Base-by-base conservation (phyloP, 2,888 invertebrate genomes). In the Cremastobaeus sp. region DNA sequence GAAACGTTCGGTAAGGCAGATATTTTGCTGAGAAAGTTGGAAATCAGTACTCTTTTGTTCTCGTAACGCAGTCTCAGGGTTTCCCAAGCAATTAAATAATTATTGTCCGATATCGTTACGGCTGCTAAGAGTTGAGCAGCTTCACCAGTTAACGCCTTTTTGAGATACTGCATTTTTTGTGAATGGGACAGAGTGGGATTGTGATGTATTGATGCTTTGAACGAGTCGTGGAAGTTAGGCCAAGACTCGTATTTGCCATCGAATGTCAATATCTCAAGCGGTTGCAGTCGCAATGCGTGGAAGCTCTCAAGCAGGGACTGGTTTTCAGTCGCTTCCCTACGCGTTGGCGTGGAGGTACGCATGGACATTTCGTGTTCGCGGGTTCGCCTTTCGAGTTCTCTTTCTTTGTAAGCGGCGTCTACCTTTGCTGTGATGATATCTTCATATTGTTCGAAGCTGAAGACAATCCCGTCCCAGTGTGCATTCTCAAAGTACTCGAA, bases 161-260 rank as follows among this genome's bases (percentile, higher is more conserved):
- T 39, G 3, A 54, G n/a, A 17, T 54, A 39, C 8, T 54, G 54
- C 28, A 54, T 2, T n/a, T 39, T 54, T 11, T 54, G 55, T 3
- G 39, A 12, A 1, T 25, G 39, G 0, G 15, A n/a, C 0, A 54
- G 39, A 1, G 11, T 0, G 2, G n/a, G 50, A 11, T 50, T 34
- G 1, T 35, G 5, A 12, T 50, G 9, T 11, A 32, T 11, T 11
- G 34, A 6, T 6, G 34, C 34, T 32, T 11, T 32, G 11, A 32
- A 32, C 11, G 34, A 3, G 11, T 32, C 34, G n/a, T 32, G n/a
- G n/a, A 32, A 32, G 34, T 32, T 32, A 3, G 5, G 6, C 34
- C 34, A 32, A 3, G 4, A 6, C 3, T 5, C 6, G 11, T 32
- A 32, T 3, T 6, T n/a, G 5, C 34, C 34, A 11, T 32, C 34